These are phyloP conservation scores for Coendou prehensilis DNA, from an alignment of 2,797 vertebrate species.

Conservation along the genomic window DNA sequence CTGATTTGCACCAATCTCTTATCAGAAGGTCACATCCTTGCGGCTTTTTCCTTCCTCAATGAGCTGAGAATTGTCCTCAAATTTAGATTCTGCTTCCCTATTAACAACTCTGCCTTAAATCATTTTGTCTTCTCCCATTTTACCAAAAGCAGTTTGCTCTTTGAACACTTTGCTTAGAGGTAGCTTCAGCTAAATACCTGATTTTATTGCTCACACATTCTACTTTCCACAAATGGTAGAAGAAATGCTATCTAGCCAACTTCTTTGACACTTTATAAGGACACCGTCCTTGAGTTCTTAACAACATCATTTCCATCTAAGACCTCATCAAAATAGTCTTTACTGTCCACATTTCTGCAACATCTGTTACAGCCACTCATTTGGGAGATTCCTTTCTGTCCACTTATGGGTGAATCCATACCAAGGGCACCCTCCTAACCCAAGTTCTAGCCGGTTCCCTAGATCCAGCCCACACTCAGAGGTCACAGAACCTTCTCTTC, in stretches of 20 bases:
- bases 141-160: too few species aligned
- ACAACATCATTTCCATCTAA: neutral
- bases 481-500: neutral
- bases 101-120: neutral
- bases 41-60: neutral
- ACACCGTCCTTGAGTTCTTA: neutral
- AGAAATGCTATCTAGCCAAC: neutral
- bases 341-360: neutral
- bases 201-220: neutral
- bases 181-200: neutral
- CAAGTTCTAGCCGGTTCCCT: neutral
- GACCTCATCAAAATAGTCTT: neutral
- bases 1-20: neutral
- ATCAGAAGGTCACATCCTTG: neutral
- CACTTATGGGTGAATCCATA: neutral
- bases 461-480: rapidly evolving
- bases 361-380: neutral
- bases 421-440: neutral
- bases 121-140: neutral
- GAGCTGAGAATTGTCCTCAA: neutral
- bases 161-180: neutral
- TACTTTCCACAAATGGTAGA: neutral
- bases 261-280: neutral
- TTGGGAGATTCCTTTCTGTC: neutral
- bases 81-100: neutral